phyloP scores from a whole-genome alignment of 2,113 vertebrate species.

The Plecotus auritus region DNA sequence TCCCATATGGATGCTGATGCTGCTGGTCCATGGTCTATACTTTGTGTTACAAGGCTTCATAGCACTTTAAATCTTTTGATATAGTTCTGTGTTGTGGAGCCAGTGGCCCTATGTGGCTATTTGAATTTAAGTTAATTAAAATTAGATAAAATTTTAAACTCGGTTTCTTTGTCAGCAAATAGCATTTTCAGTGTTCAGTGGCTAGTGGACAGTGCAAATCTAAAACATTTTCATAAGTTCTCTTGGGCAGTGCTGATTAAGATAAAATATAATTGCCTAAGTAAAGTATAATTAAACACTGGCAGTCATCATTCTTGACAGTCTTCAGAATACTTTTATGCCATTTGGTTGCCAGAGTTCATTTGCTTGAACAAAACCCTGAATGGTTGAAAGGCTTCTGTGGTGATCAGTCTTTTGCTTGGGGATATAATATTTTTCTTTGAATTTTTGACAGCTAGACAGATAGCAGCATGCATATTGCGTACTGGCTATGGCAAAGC shows the following conservation, averaged over 20 bases:
- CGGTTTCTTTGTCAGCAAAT: background rate
- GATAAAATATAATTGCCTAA: background rate
- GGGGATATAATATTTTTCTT: background rate
- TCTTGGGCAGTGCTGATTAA: background rate
- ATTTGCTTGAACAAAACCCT: constrained; percentile 47
- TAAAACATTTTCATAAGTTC: constrained; percentile 24
- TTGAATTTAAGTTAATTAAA: constrained; percentile 6
- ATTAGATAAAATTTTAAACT: background rate
- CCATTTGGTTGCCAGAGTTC: constrained; percentile 1
- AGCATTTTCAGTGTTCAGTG: background rate
- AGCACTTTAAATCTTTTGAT: background rate
- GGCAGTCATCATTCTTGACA: background rate
- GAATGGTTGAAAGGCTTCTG: constrained; percentile 19
- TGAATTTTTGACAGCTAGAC: background rate
- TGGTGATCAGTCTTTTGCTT: constrained; percentile 14
- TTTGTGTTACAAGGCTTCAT: background rate
- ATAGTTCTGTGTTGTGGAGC: background rate
- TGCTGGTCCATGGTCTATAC: background rate
- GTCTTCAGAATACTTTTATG: constrained; percentile 26
- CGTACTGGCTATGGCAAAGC: background rate
- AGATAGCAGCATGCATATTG: constrained; percentile 20
- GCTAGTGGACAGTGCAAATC: background rate
- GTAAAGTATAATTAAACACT: constrained; percentile 29
- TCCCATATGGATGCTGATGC: background rate
- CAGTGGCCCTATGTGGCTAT: background rate